A percentile compares a stretch with the other conserved stretches of the same genome.
Evolutionary conservation across 2,888 invertebrate species (phyloP).

Genomic region (Volucella bombylans): DNA sequence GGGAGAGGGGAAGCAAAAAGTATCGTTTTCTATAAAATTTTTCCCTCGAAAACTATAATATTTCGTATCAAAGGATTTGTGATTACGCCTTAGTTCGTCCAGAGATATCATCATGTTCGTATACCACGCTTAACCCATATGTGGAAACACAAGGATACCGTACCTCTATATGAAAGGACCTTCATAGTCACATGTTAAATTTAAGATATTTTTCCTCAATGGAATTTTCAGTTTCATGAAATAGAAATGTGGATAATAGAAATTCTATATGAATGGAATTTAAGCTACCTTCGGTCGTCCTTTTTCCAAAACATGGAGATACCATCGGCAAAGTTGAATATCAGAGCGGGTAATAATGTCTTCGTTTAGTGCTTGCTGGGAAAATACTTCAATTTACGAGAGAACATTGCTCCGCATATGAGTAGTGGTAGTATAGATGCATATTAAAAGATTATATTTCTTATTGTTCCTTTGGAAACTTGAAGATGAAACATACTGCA

Average conservation of each 20-base stretch:
- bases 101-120: not conserved
- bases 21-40: slow-evolving; percentile 9
- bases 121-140: not conserved
- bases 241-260: slow-evolving; percentile 4
- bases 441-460: slow-evolving; percentile 11
- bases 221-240: slow-evolving; percentile 32
- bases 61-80: slow-evolving; percentile 29
- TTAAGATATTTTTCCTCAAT: slow-evolving; percentile 41
- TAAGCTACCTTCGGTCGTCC: slow-evolving; percentile 22
- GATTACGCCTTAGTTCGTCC: slow-evolving; percentile 21
- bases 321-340: not conserved
- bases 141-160: not conserved
- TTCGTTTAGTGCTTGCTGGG: slow-evolving; percentile 12
- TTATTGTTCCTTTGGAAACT: not conserved
- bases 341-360: slow-evolving; percentile 16
- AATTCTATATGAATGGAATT: slow-evolving; percentile 36
- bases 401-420: slow-evolving; percentile 15
- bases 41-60: slow-evolving; percentile 22
- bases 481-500: too few relatives aligned
- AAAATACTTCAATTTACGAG: slow-evolving; percentile 30
- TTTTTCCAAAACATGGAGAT: slow-evolving; percentile 1
- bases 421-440: not conserved
- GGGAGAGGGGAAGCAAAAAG: not conserved
- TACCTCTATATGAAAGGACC: not conserved
- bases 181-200: slow-evolving; percentile 37